Evolutionary conservation across 2,113 vertebrate genomes (phyloP).

Genomic region (Gobiocypris rarus): DNA sequence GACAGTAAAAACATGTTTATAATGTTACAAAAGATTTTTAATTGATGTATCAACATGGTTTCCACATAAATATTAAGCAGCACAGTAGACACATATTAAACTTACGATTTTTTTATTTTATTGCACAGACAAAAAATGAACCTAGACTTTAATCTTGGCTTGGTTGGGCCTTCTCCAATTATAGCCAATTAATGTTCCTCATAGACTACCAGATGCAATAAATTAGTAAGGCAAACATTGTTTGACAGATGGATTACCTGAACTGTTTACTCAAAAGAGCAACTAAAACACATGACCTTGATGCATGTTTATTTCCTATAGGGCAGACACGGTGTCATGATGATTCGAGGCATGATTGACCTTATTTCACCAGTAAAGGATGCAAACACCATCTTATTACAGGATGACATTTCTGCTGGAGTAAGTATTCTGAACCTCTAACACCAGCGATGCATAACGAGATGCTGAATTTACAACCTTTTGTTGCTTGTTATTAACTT

Average conservation of each 20-base stretch:
- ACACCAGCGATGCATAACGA: neutral
- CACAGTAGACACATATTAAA: too few relatives aligned
- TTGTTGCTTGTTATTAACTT: neutral
- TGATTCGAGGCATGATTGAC: conserved; percentile 74
- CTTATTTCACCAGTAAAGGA: conserved; percentile 76
- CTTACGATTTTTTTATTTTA: too few relatives aligned
- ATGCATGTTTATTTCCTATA: conserved; percentile 62
- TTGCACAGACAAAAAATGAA: too few relatives aligned
- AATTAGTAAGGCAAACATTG: neutral
- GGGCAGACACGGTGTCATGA: conserved; percentile 83
- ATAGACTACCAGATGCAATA: too few relatives aligned
- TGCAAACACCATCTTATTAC: conserved; percentile 75
- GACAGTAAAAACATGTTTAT: too few relatives aligned
- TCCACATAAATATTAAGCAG: too few relatives aligned
- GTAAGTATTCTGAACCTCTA: conserved; percentile 71
- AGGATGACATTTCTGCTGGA: conserved; percentile 68
- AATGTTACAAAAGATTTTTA: too few relatives aligned
- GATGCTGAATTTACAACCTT: neutral
- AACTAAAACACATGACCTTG: neutral
- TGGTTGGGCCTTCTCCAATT: too few relatives aligned
- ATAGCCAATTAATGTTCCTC: too few relatives aligned
- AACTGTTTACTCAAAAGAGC: neutral
- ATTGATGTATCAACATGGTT: too few relatives aligned
- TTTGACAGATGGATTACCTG: neutral
- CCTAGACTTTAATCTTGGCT: too few relatives aligned